These are phyloP conservation scores for Lasiurus borealis DNA, from an alignment of 2,113 vertebrate species.

Conservation along the genomic window DNA sequence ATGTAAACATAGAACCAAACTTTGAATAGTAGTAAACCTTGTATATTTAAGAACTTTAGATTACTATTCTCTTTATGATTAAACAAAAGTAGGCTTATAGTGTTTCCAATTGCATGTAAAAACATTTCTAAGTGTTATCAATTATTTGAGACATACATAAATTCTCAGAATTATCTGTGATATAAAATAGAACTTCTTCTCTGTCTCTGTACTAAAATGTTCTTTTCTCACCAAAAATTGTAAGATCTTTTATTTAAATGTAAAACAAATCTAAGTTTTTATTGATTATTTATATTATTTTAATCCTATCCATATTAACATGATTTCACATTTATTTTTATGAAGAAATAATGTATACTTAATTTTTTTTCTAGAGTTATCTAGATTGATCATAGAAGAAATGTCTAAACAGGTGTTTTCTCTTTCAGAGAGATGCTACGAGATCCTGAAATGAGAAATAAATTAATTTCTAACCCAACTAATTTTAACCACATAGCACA, in stretches of 20 bases:
- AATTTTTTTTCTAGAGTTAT: constrained; percentile 61
- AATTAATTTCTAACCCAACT: constrained; percentile 99
- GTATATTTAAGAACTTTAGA: constrained; percentile 72
- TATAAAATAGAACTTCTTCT: constrained; percentile 7
- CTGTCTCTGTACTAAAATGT: constrained; percentile 34
- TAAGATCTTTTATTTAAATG: constrained; percentile 57
- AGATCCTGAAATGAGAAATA: constrained; percentile 99
- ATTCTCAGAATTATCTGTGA: constrained; percentile 53
- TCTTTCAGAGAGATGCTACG: constrained; percentile 97
- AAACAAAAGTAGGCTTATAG: constrained; percentile 23
- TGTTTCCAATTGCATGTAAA: constrained; percentile 53
- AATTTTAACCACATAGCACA: constrained; percentile 99
- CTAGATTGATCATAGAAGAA: neutral
- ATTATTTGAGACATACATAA: constrained; percentile 34
- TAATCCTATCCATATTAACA: constrained; percentile 66
- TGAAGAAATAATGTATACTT: constrained; percentile 52
- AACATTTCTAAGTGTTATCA: constrained; percentile 41
- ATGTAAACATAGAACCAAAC: constrained; percentile 63
- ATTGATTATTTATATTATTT: constrained; percentile 61
- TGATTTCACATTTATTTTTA: constrained; percentile 67
- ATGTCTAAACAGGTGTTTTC: constrained; percentile 83
- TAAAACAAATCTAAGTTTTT: constrained; percentile 58
- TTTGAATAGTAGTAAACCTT: constrained; percentile 59
- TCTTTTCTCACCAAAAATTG: constrained; percentile 45
- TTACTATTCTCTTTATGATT: constrained; percentile 70